Percentiles rank a stretch among this genome's conserved stretches.
phyloP scores from a whole-genome alignment of 2,888 invertebrate species.

The Pterostichus madidus region DNA sequence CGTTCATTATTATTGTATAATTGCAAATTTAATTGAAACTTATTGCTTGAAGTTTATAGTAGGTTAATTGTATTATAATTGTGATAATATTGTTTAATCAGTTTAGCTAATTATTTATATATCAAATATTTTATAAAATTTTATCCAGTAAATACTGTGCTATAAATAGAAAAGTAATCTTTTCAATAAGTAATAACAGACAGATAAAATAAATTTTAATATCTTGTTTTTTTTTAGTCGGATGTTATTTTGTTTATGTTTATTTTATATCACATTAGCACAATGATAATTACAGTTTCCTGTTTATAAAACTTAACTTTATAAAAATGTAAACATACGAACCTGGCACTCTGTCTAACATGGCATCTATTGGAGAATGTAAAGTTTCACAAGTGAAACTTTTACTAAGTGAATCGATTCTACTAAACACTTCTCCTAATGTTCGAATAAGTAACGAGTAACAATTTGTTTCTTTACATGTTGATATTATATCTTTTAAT shows the following conservation, averaged over 20 bases:
- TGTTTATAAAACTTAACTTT: neutral
- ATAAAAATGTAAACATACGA: neutral
- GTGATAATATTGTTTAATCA: no score
- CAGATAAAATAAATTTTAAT: no score
- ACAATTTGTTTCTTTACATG: constrained; percentile 84
- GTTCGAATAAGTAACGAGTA: constrained; percentile 87
- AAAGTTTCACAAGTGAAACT: constrained; percentile 82
- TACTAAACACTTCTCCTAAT: constrained; percentile 87
- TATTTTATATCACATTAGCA: neutral
- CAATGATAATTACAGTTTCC: neutral
- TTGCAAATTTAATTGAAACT: no score
- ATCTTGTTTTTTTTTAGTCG: neutral
- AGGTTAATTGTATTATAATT: no score
- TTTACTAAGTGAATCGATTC: constrained; percentile 84
- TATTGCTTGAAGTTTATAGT: no score
- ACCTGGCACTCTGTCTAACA: constrained; percentile 79
- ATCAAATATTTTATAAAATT: no score
- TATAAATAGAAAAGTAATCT: no score
- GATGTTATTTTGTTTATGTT: neutral
- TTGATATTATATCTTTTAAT: constrained; percentile 86
- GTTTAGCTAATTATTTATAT: no score
- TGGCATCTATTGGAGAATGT: constrained; percentile 78
- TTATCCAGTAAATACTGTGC: no score
- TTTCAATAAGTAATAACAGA: no score
- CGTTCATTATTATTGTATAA: no score